Percentiles rank a stretch among this genome's conserved stretches.
Conservation (phyloP, 2,797 vertebrate genomes). For the Denticeps clupeoides region DNA sequence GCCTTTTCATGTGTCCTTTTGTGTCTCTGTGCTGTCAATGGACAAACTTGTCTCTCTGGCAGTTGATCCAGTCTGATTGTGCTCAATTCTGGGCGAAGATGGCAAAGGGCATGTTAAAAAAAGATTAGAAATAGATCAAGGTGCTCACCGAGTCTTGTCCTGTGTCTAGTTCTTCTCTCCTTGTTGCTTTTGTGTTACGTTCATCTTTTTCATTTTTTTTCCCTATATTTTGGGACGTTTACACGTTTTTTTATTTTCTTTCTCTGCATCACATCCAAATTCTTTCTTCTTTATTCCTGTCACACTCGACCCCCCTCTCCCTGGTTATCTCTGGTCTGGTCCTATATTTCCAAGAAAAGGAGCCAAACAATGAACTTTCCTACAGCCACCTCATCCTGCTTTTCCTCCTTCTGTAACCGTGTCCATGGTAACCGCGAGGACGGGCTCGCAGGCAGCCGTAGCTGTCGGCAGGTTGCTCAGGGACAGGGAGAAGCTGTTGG, state of each 20-base stretch:
- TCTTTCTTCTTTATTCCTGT: not conserved
- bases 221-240: not conserved
- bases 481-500: not conserved
- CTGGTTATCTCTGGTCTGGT: not conserved
- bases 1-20: not conserved
- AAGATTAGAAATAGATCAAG: not conserved
- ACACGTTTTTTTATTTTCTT: not conserved
- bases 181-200: not conserved
- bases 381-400: slow-evolving; percentile 1
- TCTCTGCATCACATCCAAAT: not conserved
- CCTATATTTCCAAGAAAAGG: not conserved
- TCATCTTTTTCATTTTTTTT: not conserved
- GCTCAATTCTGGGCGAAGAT: not conserved
- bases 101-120: not conserved
- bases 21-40: not conserved
- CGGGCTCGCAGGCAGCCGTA: not conserved
- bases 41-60: not conserved
- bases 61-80: not conserved
- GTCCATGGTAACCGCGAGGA: slow-evolving; percentile 28
- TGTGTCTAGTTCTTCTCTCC: not conserved
- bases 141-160: not conserved
- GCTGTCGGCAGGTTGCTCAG: not conserved
- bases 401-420: slow-evolving; percentile 13
- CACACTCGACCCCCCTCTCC: not conserved
- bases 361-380: slow-evolving; percentile 17